Evolutionary conservation across 1,140 invertebrate genomes (phyloP).

Genomic region (Nasonia vitripennis): DNA sequence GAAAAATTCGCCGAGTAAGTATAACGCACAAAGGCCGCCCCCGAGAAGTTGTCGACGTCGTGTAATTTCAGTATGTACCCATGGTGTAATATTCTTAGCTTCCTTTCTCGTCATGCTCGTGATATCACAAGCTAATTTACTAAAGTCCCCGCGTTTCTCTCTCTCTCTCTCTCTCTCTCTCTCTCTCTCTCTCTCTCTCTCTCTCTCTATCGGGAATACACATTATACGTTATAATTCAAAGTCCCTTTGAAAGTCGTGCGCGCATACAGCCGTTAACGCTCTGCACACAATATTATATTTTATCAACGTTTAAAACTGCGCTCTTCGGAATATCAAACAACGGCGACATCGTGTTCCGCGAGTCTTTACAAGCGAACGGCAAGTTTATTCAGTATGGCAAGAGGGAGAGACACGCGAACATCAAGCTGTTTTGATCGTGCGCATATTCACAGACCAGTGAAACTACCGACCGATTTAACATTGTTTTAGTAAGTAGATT

Average conservation of each 20-base stretch:
- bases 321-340: not conserved
- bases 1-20: no score
- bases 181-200: no score
- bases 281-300: not conserved
- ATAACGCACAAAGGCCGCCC: no score
- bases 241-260: not conserved
- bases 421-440: not conserved
- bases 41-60: no score
- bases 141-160: not conserved
- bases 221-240: not conserved
- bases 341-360: not conserved
- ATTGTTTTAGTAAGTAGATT: not conserved
- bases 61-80: no score
- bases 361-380: not conserved
- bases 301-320: not conserved
- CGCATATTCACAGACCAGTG: not conserved
- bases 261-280: no score
- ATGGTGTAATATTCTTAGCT: no score
- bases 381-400: not conserved
- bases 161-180: no score
- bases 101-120: no score
- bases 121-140: not conserved
- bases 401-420: not conserved
- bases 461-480: not conserved
- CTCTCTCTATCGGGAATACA: no score